Evolutionary conservation across 2,113 vertebrate species (phyloP), one percentile per base, ranked within the genome.

Genomic region (Micronycteris hirsuta): DNA sequence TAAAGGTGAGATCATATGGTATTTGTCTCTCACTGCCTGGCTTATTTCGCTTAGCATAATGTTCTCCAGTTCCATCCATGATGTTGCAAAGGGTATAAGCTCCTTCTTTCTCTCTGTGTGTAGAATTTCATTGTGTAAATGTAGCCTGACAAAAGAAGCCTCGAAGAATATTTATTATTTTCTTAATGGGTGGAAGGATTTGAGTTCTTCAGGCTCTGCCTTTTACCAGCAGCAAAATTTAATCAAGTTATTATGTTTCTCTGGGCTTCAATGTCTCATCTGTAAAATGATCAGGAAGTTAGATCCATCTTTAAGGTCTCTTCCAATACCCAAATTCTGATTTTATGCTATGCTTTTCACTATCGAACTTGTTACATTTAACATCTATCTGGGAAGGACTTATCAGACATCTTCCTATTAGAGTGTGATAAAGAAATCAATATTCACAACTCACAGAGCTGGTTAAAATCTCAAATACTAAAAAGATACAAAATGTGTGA

Each of bases 101-200:
- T n/a, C n/a, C n/a, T n/a, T n/a, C n/a, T n/a, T n/a, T n/a, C n/a
- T n/a, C n/a, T n/a, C n/a, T n/a, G n/a, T n/a, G n/a, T n/a, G n/a
- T n/a, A n/a, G n/a, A n/a, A n/a, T n/a, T n/a, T n/a, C n/a, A n/a
- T n/a, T n/a, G n/a, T n/a, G n/a, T n/a, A n/a, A n/a, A n/a, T n/a
- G n/a, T n/a, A n/a, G n/a, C n/a, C n/a, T n/a, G n/a, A n/a, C n/a
- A n/a, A n/a, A n/a, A n/a, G n/a, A n/a, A n/a, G n/a, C n/a, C n/a
- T n/a, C n/a, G n/a, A n/a, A n/a, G n/a, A n/a, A n/a, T 82, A 90
- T 88, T 94, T 95, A 67, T 81, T 81, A 74, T 73, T 92, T 94
- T 93, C 45, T 71, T 74, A 91, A 70, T 78, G 33, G 73, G 61
- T 38, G 10, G 20, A 38, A 83, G 41, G 17, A 94, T 93, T 93